Conservation (phyloP, 2,888 invertebrate genomes). For the Drosophila borealis region DNA sequence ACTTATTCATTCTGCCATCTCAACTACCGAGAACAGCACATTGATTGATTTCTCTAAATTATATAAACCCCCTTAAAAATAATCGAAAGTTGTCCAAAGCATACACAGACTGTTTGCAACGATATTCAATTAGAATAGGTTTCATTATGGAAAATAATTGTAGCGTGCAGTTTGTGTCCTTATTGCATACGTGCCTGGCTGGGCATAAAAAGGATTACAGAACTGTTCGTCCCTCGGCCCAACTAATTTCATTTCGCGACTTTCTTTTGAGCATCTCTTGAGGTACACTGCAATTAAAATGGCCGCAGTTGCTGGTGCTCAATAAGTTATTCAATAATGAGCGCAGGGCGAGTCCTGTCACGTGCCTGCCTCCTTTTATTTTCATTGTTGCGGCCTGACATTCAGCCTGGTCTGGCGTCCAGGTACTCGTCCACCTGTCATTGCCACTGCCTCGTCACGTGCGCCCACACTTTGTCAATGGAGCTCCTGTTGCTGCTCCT, state of each 20-base stretch:
- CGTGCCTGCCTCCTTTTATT: conserved; percentile 71
- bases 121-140: conserved; percentile 35
- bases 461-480: conserved; percentile 69
- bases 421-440: conserved; percentile 62
- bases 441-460: conserved; percentile 66
- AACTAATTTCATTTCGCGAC: conserved; percentile 37
- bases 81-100: conserved; percentile 26
- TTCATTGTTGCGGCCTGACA: conserved; percentile 67
- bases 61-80: neutral
- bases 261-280: conserved; percentile 20
- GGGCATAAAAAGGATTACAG: conserved; percentile 83
- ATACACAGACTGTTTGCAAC: conserved; percentile 31
- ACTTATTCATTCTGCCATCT: too few species aligned
- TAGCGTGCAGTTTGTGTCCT: conserved; percentile 41
- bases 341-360: conserved; percentile 69
- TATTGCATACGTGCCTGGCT: conserved; percentile 83
- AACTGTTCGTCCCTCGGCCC: neutral
- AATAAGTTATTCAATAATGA: conserved; percentile 76
- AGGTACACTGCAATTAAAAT: conserved; percentile 48
- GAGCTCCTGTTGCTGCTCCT: conserved; percentile 1
- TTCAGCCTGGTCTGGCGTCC: conserved; percentile 13
- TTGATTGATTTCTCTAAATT: neutral
- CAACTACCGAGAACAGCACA: too few species aligned
- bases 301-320: conserved; percentile 10
- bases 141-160: conserved; percentile 36